Evolutionary conservation across 1,140 invertebrate genomes (phyloP).

Genomic region (Drusus annulatus): DNA sequence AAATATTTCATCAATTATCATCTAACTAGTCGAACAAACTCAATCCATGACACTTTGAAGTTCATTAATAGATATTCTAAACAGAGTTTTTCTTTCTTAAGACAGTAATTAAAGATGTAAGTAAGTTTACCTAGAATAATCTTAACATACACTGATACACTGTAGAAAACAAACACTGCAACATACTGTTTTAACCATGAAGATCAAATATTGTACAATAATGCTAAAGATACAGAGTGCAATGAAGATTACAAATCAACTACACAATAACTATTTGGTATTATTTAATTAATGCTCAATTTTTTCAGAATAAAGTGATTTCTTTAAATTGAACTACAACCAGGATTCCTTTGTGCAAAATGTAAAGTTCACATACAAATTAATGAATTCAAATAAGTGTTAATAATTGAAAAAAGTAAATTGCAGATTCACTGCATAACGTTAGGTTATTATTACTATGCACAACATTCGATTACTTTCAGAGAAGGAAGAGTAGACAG

Average conservation of each 20-base stretch:
- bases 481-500: neutral
- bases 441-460: neutral
- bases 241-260: too few relatives aligned
- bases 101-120: neutral
- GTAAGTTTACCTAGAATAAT: neutral
- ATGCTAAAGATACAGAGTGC: neutral
- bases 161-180: neutral
- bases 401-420: neutral
- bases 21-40: slow-evolving; percentile 14
- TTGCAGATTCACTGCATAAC: neutral
- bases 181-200: neutral
- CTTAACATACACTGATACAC: neutral
- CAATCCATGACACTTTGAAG: slow-evolving; percentile 1
- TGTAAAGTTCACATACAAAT: neutral
- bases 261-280: neutral
- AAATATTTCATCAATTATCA: slow-evolving; percentile 11
- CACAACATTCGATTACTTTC: neutral
- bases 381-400: neutral
- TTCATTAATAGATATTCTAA: slow-evolving; percentile 19
- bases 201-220: neutral
- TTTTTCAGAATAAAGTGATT: neutral
- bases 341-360: neutral
- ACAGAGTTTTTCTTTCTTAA: neutral
- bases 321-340: neutral
- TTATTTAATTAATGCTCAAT: neutral